phyloP scores from a whole-genome alignment of 2,113 vertebrate genomes.

The Anolis sagrei region DNA sequence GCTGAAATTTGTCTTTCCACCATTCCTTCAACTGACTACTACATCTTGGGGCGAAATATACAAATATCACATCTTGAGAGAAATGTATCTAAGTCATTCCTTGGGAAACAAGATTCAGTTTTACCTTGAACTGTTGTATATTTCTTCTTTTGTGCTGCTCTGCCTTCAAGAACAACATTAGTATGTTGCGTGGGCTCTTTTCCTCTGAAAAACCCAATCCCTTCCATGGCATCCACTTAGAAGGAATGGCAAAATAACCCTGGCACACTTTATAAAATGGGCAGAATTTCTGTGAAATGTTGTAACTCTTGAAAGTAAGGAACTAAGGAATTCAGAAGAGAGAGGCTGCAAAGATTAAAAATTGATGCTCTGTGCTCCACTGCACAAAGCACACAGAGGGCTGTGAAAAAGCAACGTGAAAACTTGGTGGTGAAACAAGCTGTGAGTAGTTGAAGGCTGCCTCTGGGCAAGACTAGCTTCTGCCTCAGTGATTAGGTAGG shows the following conservation, averaged over 20 bases:
- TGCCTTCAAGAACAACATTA: conserved; percentile 22
- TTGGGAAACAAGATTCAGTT: conserved; percentile 50
- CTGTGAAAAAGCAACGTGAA: conserved; percentile 55
- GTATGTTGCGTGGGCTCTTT: conserved; percentile 28
- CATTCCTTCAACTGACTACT: background rate
- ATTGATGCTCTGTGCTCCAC: conserved; percentile 59
- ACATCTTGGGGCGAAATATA: conserved; percentile 20
- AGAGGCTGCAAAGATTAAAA: conserved; percentile 65
- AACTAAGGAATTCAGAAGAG: conserved; percentile 36
- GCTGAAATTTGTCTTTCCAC: background rate
- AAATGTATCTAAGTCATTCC: conserved; percentile 33
- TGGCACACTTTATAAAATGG: conserved; percentile 50
- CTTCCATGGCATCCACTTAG: conserved; percentile 40
- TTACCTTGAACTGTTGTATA: conserved; percentile 41
- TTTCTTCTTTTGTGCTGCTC: conserved; percentile 42
- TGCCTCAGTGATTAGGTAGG: conserved; percentile 50
- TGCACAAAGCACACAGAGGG: conserved; percentile 59
- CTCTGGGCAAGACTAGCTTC: conserved; percentile 56
- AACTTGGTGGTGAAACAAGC: conserved; percentile 51
- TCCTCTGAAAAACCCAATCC: conserved; percentile 46
- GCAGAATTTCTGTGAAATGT: conserved; percentile 59
- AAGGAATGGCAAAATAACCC: conserved; percentile 36
- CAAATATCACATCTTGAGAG: conserved; percentile 3
- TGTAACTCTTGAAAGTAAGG: conserved; percentile 43
- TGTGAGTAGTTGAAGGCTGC: conserved; percentile 53